Percentiles rank a stretch among this genome's conserved stretches.
phyloP scores from a whole-genome alignment of 2,888 invertebrate species.

The Tanytarsus gracilentus region DNA sequence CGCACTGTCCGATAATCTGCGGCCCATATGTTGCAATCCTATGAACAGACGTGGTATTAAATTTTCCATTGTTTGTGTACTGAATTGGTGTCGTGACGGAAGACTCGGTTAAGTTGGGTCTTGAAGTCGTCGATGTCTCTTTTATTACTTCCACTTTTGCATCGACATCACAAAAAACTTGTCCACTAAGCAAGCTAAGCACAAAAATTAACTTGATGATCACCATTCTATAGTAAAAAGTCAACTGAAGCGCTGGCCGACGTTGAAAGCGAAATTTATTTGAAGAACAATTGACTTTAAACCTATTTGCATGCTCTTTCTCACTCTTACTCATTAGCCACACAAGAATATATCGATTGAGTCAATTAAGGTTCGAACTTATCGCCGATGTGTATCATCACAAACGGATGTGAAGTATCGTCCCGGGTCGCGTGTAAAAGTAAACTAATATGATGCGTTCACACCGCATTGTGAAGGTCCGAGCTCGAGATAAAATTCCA shows the following conservation, averaged over 20 bases:
- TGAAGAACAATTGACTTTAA: neutral
- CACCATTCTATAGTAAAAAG: conserved; percentile 6
- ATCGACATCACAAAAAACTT: neutral
- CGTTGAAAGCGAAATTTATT: conserved; percentile 25
- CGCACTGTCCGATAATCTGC: conserved; percentile 33
- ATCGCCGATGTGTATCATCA: too few relatives aligned
- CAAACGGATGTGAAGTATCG: too few relatives aligned
- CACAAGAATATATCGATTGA: too few relatives aligned
- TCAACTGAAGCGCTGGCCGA: conserved; percentile 11
- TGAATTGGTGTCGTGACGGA: neutral
- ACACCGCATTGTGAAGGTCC: too few relatives aligned
- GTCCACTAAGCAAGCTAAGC: neutral
- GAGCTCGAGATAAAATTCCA: too few relatives aligned
- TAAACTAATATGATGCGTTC: too few relatives aligned
- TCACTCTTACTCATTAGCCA: too few relatives aligned
- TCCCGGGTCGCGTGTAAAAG: too few relatives aligned
- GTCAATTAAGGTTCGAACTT: too few relatives aligned
- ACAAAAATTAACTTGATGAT: neutral
- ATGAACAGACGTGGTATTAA: neutral
- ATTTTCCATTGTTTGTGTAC: neutral
- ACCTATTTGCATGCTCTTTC: conserved; percentile 4
- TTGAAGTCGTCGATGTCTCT: too few relatives aligned
- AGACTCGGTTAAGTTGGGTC: neutral
- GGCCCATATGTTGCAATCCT: neutral
- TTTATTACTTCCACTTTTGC: neutral